Percentiles rank a stretch among this genome's conserved stretches.
Conservation (phyloP, 2,113 vertebrate genomes). For the Cavia porcellus region DNA sequence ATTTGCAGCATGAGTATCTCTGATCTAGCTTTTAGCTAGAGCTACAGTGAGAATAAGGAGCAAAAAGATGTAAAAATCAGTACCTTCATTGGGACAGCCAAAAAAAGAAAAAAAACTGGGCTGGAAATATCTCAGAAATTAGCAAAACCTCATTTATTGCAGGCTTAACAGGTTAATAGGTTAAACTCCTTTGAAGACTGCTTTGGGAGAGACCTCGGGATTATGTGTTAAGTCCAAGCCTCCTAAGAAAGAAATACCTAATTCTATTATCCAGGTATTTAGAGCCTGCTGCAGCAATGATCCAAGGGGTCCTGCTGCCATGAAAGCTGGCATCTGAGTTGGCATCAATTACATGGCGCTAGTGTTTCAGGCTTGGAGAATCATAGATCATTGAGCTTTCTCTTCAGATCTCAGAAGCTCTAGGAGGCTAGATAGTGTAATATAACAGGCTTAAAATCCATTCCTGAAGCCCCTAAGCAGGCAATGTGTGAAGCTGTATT, state of each 20-base stretch:
- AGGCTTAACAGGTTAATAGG: not conserved
- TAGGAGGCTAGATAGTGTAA: not conserved
- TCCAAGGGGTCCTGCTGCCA: not conserved
- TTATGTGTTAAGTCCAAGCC: not conserved
- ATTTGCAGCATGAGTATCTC: not conserved
- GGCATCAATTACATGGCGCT: not conserved
- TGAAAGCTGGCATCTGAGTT: not conserved
- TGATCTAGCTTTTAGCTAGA: not conserved
- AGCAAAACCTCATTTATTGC: not conserved
- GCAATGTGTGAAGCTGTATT: not conserved
- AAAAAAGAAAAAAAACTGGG: not conserved
- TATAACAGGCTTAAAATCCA: not conserved
- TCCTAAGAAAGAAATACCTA: not conserved
- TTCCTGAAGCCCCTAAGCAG: not conserved
- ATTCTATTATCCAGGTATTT: not conserved
- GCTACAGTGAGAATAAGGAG: not conserved
- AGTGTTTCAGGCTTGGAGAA: not conserved
- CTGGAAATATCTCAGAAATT: not conserved
- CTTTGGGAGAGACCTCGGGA: not conserved
- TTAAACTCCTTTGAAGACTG: not conserved
- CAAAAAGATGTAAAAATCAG: not conserved
- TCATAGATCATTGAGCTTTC: not conserved
- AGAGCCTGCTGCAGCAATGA: not conserved
- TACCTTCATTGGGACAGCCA: not conserved
- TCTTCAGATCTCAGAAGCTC: not conserved